These are phyloP conservation scores for Lemur catta DNA, from an alignment of 2,797 vertebrate genomes.

Conservation along the genomic window DNA sequence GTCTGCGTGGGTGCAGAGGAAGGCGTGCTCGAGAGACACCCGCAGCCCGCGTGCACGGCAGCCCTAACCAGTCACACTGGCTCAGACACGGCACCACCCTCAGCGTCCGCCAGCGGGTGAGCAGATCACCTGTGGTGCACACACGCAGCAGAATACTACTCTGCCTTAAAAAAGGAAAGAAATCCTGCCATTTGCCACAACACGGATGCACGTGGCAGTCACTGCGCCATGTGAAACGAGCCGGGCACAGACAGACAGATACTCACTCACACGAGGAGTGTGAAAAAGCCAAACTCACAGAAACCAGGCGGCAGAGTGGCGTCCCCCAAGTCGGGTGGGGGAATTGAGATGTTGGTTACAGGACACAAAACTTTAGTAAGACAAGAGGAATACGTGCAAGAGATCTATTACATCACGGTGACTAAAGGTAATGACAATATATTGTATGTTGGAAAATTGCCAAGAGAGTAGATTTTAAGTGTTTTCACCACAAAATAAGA, in stretches of 20 bases:
- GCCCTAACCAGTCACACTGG: neutral
- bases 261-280: neutral
- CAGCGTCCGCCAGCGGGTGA: too few species aligned
- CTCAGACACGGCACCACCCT: too few species aligned
- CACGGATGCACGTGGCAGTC: too few species aligned
- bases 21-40: fast-evolving
- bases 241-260: neutral
- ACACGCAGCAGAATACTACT: fast-evolving
- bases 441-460: neutral
- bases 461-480: neutral
- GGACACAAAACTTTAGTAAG: neutral
- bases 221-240: neutral
- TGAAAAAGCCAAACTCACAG: neutral
- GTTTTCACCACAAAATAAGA: neutral
- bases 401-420: fast-evolving
- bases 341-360: neutral
- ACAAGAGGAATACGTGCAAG: neutral
- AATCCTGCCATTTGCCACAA: neutral
- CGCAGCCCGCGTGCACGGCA: too few species aligned
- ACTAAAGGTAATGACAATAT: neutral
- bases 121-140: fast-evolving
- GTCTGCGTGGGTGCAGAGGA: neutral
- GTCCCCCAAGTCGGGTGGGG: too few species aligned
- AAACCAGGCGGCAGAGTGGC: too few species aligned
- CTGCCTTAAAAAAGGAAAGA: too few species aligned